phyloP scores from a whole-genome alignment of 2,113 vertebrate species.

The Protobothrops mucrosquamatus region DNA sequence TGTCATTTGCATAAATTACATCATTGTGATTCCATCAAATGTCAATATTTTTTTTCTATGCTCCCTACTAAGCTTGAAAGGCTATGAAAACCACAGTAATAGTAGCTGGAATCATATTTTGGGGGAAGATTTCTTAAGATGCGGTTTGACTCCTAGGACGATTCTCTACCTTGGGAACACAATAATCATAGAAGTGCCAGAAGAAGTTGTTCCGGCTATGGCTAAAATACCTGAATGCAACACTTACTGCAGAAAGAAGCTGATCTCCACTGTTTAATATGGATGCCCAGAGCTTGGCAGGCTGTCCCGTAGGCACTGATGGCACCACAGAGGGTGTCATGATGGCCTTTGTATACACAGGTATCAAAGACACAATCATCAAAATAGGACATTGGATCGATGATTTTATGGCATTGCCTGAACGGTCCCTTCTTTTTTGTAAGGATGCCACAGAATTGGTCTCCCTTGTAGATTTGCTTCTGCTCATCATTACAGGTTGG shows the following conservation, averaged over 20 bases:
- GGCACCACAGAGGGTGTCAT: slow-evolving; percentile 49
- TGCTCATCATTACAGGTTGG: background rate
- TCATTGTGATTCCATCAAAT: background rate
- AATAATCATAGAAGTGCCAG: too few relatives aligned
- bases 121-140: background rate
- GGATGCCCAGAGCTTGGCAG: slow-evolving; percentile 51
- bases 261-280: slow-evolving; percentile 57
- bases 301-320: slow-evolving; percentile 57
- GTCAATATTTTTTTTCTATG: background rate
- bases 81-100: background rate
- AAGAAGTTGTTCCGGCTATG: too few relatives aligned
- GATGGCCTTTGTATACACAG: slow-evolving; percentile 62
- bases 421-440: slow-evolving; percentile 52
- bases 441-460: slow-evolving; percentile 65
- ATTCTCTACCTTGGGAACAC: background rate
- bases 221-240: too few relatives aligned
- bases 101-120: background rate
- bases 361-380: slow-evolving; percentile 65
- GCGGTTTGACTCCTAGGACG: background rate
- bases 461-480: slow-evolving; percentile 21
- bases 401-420: slow-evolving; percentile 45
- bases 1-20: background rate
- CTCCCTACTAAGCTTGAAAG: background rate
- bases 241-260: slow-evolving; percentile 65
- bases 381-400: slow-evolving; percentile 53